A percentile compares a stretch with the other conserved stretches of the same genome.
phyloP scores from a whole-genome alignment of 1,140 invertebrate genomes.

The Propsilocerus akamusi region DNA sequence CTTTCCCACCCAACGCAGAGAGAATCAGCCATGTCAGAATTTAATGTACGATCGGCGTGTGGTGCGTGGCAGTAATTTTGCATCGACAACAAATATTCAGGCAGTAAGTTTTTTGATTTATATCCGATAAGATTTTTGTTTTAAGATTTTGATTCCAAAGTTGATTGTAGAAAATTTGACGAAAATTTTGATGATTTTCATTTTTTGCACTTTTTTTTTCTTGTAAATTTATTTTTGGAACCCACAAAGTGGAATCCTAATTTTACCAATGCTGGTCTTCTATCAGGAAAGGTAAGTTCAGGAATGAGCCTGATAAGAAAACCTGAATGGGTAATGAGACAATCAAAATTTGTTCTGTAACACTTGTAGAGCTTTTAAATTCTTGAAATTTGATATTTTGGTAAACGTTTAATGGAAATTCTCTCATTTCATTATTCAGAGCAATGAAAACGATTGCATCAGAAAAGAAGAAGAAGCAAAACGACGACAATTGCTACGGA shows the following conservation, averaged over 20 bases:
- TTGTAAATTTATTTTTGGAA: background rate
- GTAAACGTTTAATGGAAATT: background rate
- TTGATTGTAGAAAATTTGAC: background rate
- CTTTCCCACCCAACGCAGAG: no score
- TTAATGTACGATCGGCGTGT: constrained; percentile 74
- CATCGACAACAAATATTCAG: constrained; percentile 33
- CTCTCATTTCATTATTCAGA: constrained; percentile 7
- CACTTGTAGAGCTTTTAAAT: no score
- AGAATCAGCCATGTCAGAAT: constrained; percentile 39
- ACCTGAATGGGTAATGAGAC: no score
- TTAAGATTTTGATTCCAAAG: background rate
- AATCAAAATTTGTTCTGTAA: no score
- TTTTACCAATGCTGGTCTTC: constrained; percentile 26
- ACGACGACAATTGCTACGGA: constrained; percentile 28
- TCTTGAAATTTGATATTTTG: background rate
- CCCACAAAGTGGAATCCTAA: constrained; percentile 25
- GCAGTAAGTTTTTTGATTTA: constrained; percentile 27
- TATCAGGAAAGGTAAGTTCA: constrained; percentile 19
- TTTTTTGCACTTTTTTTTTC: background rate
- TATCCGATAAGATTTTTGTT: background rate
- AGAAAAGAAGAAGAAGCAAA: constrained; percentile 28
- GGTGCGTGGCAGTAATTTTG: constrained; percentile 59
- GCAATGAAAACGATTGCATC: constrained; percentile 18
- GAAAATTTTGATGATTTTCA: background rate
- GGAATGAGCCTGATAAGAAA: background rate